phyloP scores from a whole-genome alignment of 92 coral and sea anemone species.

The Heliopora coerulea region DNA sequence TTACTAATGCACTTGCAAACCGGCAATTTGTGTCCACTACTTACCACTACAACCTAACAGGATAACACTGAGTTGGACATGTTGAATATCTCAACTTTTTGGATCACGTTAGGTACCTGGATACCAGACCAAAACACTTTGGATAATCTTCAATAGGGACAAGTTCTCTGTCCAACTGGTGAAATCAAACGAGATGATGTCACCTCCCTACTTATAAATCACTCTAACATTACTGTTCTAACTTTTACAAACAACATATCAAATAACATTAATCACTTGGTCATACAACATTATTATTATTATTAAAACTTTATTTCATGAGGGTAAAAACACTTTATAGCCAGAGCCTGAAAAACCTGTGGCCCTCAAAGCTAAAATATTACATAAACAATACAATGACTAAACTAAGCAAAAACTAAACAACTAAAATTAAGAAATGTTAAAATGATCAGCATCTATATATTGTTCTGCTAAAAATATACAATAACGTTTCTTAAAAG shows the following conservation, averaged over 20 bases:
- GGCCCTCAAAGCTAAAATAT: too few relatives aligned
- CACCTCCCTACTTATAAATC: neutral
- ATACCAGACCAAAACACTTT: neutral
- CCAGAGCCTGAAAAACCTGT: too few relatives aligned
- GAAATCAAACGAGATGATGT: neutral
- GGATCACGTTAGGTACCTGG: constrained; percentile 11
- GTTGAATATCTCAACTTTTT: neutral
- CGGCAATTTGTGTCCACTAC: neutral
- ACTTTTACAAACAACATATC: neutral
- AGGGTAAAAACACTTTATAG: too few relatives aligned
- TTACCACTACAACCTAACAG: neutral
- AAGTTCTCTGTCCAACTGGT: neutral
- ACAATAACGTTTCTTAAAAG: too few relatives aligned
- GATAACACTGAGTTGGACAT: neutral
- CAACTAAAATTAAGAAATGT: too few relatives aligned
- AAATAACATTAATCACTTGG: neutral
- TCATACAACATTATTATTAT: too few relatives aligned
- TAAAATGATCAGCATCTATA: too few relatives aligned
- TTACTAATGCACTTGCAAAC: neutral
- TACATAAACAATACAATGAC: too few relatives aligned
- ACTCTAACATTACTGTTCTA: neutral
- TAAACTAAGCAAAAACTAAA: too few relatives aligned
- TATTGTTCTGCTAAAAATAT: too few relatives aligned
- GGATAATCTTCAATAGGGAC: neutral
- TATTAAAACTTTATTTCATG: too few relatives aligned